A percentile compares a stretch with the other conserved stretches of the same genome.
phyloP scores from a whole-genome alignment of 2,113 vertebrate species.

The Epinephelus lanceolatus region DNA sequence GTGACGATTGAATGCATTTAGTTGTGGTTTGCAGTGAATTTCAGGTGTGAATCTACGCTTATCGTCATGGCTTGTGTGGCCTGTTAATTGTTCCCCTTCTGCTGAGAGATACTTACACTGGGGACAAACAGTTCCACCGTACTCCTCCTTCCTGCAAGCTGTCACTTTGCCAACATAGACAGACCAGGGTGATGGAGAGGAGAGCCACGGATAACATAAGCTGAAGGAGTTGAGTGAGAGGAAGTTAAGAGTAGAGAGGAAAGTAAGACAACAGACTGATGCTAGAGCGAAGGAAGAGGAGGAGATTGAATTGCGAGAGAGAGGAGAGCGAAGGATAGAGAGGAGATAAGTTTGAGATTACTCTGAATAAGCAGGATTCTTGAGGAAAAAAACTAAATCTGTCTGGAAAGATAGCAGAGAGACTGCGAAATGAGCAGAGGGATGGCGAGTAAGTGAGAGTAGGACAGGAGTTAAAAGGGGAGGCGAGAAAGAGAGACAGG shows the following conservation, averaged over 20 bases:
- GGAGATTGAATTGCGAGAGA: background rate
- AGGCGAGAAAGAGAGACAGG: slow-evolving; percentile 34
- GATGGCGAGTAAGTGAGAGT: slow-evolving; percentile 23
- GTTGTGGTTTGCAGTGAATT: background rate
- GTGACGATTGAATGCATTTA: background rate
- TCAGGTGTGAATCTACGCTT: background rate
- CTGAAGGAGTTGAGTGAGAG: slow-evolving; percentile 4
- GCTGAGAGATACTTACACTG: slow-evolving; percentile 49
- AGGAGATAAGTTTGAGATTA: slow-evolving; percentile 17
- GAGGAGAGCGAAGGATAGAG: background rate
- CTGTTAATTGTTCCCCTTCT: slow-evolving; percentile 47
- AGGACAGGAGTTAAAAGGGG: slow-evolving; percentile 47
- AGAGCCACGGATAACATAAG: slow-evolving; percentile 9
- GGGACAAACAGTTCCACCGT: slow-evolving; percentile 47
- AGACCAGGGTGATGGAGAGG: slow-evolving; percentile 4
- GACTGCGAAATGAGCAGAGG: slow-evolving; percentile 45
- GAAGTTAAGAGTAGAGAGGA: slow-evolving; percentile 6
- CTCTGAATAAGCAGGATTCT: slow-evolving; percentile 12
- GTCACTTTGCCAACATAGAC: slow-evolving; percentile 50
- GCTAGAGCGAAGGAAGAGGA: background rate
- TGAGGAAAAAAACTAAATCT: background rate
- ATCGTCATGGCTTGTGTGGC: slow-evolving; percentile 13
- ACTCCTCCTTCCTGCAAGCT: slow-evolving; percentile 21
- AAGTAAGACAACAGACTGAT: slow-evolving; percentile 8
- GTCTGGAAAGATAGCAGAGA: slow-evolving; percentile 21